Base-by-base conservation (phyloP, 2,797 vertebrate species). In the Cyprinodon diabolis region DNA sequence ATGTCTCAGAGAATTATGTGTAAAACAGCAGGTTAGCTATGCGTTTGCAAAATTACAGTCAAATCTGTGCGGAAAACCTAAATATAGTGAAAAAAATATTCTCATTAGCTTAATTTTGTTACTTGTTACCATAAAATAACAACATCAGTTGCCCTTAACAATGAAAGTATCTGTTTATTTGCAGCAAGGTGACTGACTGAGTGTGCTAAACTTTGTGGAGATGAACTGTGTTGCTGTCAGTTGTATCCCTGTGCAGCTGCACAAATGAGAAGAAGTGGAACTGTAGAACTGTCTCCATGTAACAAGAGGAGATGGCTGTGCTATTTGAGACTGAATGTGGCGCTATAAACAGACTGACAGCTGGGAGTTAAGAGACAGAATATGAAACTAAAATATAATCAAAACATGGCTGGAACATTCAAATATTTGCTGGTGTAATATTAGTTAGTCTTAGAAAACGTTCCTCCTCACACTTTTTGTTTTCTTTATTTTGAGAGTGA, bases 261-360 rank as follows among this genome's bases (percentile, higher is more conserved):
- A 25, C 57, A 43, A 63, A 21, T 51, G 71, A 67, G 74, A 82
- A 68, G 71, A 83, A 56, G 66, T 57, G 49, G 69, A 69, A 79
- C 70, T 74, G 71, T 73, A 74, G 81, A 54, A 68, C 35, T 17
- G 76, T 74, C 88, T 88, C 83, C 25, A 66, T 90, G 93, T 88
- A 92, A 94, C 81, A 75, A 78, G 92, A 95, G 92, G 80, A 93
- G 91, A 84, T 83, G 75, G 83, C 83, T 88, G 78, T 75, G 74
- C 76, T 77, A 71, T 84, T 87, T 86, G 86, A 87, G 81, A 85
- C 80, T 90, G 81, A 69, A 78, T 84, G 87, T 83, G 80, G 68
- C 54, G 83, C 93, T 94, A 93, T 94, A 95, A 95, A 94, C 92
- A 93, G 92, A 84, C 69, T 66, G 83, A 89, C 94, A 95, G 94